phyloP scores from a whole-genome alignment of 1,140 invertebrate genomes.

The Condylostylus longicornis region DNA sequence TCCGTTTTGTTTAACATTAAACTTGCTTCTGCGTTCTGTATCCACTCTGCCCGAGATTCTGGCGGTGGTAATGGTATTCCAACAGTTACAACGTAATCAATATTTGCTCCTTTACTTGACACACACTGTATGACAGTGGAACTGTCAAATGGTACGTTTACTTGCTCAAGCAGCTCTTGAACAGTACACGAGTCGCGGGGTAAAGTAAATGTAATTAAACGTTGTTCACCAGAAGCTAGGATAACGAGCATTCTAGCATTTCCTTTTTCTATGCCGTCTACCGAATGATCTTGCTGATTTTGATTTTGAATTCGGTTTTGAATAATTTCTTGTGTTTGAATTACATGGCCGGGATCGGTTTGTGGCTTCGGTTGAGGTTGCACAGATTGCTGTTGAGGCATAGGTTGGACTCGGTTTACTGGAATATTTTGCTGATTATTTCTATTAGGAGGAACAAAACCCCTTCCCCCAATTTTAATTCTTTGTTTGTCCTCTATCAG shows the following conservation, averaged over 20 bases:
- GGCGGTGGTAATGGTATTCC: conserved; percentile 33
- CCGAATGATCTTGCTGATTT: conserved; percentile 22
- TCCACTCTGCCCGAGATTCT: conserved; percentile 26
- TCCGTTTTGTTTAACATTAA: conserved; percentile 27
- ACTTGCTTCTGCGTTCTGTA: conserved; percentile 27
- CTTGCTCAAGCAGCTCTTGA: conserved; percentile 61
- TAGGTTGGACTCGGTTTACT: too few relatives aligned
- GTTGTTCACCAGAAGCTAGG: conserved; percentile 53
- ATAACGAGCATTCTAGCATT: conserved; percentile 61
- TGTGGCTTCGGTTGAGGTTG: too few relatives aligned
- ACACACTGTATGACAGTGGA: conserved; percentile 52
- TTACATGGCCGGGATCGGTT: too few relatives aligned
- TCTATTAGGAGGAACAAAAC: too few relatives aligned
- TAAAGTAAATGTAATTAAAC: conserved; percentile 60
- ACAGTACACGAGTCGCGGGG: conserved; percentile 64
- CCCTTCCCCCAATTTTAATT: too few relatives aligned
- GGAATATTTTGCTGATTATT: too few relatives aligned
- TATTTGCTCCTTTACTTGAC: conserved; percentile 48
- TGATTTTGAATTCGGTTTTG: conserved; percentile 20
- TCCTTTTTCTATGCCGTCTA: conserved; percentile 34
- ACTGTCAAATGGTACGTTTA: conserved; percentile 42
- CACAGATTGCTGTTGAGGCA: too few relatives aligned
- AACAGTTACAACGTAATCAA: conserved; percentile 60
- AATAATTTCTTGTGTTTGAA: conserved; percentile 27
- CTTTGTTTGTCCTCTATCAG: too few relatives aligned